Base-by-base conservation (phyloP, 2,113 vertebrate genomes). In the Pterocles gutturalis region DNA sequence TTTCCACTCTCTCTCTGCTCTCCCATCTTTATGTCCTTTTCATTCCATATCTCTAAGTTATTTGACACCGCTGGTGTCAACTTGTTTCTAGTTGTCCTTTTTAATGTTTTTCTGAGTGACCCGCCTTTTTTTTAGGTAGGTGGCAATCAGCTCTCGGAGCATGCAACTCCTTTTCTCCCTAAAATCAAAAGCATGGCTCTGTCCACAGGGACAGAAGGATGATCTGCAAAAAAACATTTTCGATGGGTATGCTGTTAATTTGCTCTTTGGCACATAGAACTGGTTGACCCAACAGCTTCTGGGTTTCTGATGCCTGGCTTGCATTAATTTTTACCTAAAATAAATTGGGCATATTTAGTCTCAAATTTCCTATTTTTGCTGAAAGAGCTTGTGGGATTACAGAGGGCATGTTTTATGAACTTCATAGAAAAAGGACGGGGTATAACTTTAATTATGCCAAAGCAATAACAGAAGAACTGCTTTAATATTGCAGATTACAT, bases 371-470 rank as follows among this genome's bases (percentile, higher is more conserved):
- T 62, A 8, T 9, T 91, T 86, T 94, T 77, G 69, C 43, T 78
- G 45, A 82, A 89, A 48, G 55, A 84, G 18, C 20, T 21, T 87
- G 24, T 87, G 53, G 38, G 26, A 83, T 75, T 92, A 75, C 61
- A 71, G 69, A 75, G 48, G 53, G 53, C 53, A 57, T 92, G 72
- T 81, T 87, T 90, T 31, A 10, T 79, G 29, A 93, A 92, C 48
- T 87, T 95, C 45, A 69, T 21, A 65, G 80, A n/a, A 81, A 92
- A 84, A n/a, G 53, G 48, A 90, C 82, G 86, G 88, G 91, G 89
- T 72, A 38, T 73, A 78, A 87, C 17, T 84, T 67, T 71, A 95
- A 94, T 92, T 60, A 71, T 17, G 41, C 19, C 16, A 38, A 83
- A 66, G 80, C 61, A 86, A 60, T 61, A 95, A 76, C 54, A 83